Conservation (phyloP, 2,797 vertebrate species). For the Eulemur rubriventer region DNA sequence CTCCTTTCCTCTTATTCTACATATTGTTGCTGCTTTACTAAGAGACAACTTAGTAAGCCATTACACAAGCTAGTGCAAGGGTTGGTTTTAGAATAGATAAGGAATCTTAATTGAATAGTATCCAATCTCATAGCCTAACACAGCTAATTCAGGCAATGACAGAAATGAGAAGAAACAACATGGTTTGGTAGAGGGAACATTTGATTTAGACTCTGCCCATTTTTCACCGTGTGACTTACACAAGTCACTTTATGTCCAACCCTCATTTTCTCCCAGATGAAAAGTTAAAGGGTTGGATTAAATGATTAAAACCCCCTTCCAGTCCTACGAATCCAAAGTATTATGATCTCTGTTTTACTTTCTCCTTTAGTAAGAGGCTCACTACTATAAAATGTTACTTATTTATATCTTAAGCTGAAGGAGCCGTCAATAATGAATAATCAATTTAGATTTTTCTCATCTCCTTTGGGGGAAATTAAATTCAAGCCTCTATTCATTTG, state of each 20-base stretch:
- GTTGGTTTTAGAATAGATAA: conserved; percentile 16
- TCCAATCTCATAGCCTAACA: background rate
- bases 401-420: background rate
- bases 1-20: conserved; percentile 51
- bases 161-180: background rate
- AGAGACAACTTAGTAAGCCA: background rate
- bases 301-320: background rate
- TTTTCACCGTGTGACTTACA: background rate
- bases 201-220: background rate
- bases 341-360: background rate
- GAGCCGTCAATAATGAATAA: background rate
- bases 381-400: background rate
- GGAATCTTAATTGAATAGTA: background rate
- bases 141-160: background rate
- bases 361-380: conserved; percentile 40
- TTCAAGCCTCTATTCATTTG: conserved; percentile 13
- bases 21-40: conserved; percentile 69
- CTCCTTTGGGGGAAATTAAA: background rate
- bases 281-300: background rate
- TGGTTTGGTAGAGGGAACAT: background rate
- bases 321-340: background rate
- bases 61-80: background rate
- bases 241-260: background rate
- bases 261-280: background rate
- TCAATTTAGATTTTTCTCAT: background rate